phyloP scores from a whole-genome alignment of 2,113 vertebrate genomes.

The Sialia sialis region DNA sequence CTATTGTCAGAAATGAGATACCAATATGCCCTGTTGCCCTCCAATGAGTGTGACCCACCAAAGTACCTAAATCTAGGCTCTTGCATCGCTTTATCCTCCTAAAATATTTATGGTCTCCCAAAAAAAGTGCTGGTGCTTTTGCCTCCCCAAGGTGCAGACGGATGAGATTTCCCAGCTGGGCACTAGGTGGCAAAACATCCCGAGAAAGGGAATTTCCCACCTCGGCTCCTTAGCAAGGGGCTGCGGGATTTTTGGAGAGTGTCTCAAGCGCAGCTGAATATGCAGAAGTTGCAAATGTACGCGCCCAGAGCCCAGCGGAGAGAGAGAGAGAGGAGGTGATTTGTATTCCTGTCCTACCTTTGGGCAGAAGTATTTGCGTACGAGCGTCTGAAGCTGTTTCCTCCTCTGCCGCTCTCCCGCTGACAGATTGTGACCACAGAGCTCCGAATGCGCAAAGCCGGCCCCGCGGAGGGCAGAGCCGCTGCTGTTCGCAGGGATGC shows the following conservation, averaged over 20 bases:
- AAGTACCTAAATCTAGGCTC: not conserved
- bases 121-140: not conserved
- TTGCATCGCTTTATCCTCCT: not conserved
- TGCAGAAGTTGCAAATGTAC: not conserved
- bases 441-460: not conserved
- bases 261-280: not conserved
- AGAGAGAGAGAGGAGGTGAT: not conserved
- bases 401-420: not conserved
- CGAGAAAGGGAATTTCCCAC: not conserved
- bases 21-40: fast-evolving
- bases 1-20: not conserved
- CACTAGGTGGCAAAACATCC: conserved; percentile 59
- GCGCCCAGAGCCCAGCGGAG: not conserved
- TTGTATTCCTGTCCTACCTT: not conserved
- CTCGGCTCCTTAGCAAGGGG: not conserved
- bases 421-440: not conserved
- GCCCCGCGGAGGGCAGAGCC: not conserved
- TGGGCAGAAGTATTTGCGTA: not conserved
- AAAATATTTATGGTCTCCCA: not conserved
- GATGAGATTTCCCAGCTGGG: conserved; percentile 20
- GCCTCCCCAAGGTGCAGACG: fast-evolving
- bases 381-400: not conserved
- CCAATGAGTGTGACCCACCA: not conserved
- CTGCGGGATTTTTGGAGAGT: not conserved
- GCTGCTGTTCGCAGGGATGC: fast-evolving